Conservation (phyloP, 92 coral and sea anemone genomes). For the Metridium senile region DNA sequence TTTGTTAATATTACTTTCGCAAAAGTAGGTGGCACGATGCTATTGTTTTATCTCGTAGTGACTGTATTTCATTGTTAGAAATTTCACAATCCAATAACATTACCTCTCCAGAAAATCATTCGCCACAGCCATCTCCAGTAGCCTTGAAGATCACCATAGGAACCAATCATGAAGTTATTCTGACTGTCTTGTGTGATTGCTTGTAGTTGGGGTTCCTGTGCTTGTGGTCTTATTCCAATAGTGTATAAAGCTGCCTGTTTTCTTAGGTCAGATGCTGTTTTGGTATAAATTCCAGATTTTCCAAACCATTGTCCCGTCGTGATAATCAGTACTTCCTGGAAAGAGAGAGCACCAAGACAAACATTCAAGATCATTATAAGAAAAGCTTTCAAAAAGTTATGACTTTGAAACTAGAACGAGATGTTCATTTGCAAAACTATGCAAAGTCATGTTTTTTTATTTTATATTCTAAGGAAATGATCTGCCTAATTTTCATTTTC, state of each 20-base stretch:
- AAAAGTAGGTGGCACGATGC: too few relatives aligned
- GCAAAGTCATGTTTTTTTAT: too few relatives aligned
- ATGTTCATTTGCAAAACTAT: too few relatives aligned
- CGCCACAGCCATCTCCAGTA: slow-evolving; percentile 23
- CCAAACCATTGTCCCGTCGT: slow-evolving; percentile 17
- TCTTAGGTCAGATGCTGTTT: slow-evolving; percentile 1
- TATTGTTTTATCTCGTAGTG: too few relatives aligned
- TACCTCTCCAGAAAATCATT: slow-evolving; percentile 2
- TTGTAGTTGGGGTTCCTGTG: slow-evolving; percentile 24
- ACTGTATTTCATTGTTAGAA: too few relatives aligned
- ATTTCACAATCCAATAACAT: too few relatives aligned
- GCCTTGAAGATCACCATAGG: slow-evolving; percentile 4
- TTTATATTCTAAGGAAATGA: too few relatives aligned
- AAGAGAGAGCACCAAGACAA: neutral
- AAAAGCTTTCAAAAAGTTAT: too few relatives aligned
- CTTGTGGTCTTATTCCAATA: slow-evolving; percentile 15
- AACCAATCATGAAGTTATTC: slow-evolving; percentile 24
- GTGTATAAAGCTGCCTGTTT: slow-evolving; percentile 15
- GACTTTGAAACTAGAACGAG: too few relatives aligned
- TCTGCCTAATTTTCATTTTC: too few relatives aligned
- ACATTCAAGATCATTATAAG: neutral
- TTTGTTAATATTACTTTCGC: too few relatives aligned
- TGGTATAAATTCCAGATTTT: neutral
- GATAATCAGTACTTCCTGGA: slow-evolving; percentile 61
- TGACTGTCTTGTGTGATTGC: slow-evolving; percentile 5